Percentiles rank a stretch among this genome's conserved stretches.
These are phyloP conservation scores for Lasiurus borealis DNA, from an alignment of 2,113 vertebrate genomes.

Conservation along the genomic window DNA sequence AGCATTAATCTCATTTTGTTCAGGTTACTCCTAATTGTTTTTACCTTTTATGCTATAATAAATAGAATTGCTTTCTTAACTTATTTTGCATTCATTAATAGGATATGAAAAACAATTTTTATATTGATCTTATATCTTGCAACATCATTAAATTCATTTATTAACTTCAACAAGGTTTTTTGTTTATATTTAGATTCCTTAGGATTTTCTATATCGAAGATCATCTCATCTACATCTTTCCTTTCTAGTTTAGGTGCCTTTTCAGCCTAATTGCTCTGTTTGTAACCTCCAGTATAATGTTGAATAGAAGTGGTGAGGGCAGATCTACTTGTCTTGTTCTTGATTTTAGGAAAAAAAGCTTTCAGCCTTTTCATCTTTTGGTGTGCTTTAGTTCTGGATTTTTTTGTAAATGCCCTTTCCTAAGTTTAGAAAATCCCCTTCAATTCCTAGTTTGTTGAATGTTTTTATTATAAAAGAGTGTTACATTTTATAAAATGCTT, in stretches of 20 bases:
- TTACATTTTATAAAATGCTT: not conserved
- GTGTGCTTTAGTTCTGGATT: not conserved
- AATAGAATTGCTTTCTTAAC: not conserved
- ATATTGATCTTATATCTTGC: not conserved
- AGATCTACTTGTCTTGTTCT: not conserved
- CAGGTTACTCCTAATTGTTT: not conserved
- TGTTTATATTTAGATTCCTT: not conserved
- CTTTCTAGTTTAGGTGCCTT: not conserved
- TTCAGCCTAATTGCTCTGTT: not conserved
- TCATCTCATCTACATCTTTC: not conserved
- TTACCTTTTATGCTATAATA: not conserved
- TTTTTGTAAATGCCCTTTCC: not conserved
- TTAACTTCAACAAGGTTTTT: not conserved
- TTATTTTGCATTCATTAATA: constrained; percentile 4
- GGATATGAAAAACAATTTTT: not conserved
- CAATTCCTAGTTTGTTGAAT: not conserved
- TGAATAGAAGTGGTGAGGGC: not conserved
- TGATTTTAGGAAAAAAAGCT: not conserved
- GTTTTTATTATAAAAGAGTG: not conserved
- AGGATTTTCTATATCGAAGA: not conserved
- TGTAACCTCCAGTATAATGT: not conserved
- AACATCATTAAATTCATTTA: not conserved
- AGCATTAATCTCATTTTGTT: not conserved
- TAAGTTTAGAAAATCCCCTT: not conserved
- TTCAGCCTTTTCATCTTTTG: not conserved